Conservation (phyloP, 2,888 invertebrate species). For the Platerodrilus igneus region DNA sequence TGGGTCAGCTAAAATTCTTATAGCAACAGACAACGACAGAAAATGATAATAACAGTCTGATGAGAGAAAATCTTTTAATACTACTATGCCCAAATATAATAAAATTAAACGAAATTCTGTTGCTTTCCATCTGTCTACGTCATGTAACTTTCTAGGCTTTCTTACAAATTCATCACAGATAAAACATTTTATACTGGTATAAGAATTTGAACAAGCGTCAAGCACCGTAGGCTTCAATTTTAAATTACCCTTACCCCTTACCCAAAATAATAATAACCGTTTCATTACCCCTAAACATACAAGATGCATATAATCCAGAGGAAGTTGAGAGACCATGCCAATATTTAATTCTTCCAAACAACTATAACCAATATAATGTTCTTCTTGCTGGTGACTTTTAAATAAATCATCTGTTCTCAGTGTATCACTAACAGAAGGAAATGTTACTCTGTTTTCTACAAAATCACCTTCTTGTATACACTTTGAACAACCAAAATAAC, state of each 20-base stretch:
- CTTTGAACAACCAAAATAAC: conserved; percentile 30
- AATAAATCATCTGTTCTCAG: conserved; percentile 30
- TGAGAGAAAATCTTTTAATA: too few species aligned
- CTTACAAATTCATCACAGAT: too few species aligned
- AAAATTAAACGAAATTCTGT: too few species aligned
- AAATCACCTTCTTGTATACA: conserved; percentile 28
- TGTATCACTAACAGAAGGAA: conserved; percentile 20
- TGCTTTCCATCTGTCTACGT: too few species aligned
- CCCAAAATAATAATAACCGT: conserved; percentile 26
- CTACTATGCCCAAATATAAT: too few species aligned
- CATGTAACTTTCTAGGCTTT: too few species aligned
- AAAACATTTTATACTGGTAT: too few species aligned
- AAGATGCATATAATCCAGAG: conserved; percentile 5
- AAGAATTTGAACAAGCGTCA: too few species aligned
- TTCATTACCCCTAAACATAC: conserved; percentile 28
- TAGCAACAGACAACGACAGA: too few species aligned
- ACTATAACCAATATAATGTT: conserved; percentile 27
- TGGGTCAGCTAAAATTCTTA: too few species aligned
- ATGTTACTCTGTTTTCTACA: conserved; percentile 23
- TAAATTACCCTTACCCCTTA: conserved; percentile 16
- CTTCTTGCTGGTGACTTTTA: conserved; percentile 22
- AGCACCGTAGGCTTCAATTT: conserved; percentile 6
- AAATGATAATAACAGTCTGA: too few species aligned
- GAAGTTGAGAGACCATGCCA: conserved; percentile 2
- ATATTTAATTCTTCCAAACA: conserved; percentile 3